Conservation (phyloP, 2,797 vertebrate genomes). For the Ambastaia sidthimunki region DNA sequence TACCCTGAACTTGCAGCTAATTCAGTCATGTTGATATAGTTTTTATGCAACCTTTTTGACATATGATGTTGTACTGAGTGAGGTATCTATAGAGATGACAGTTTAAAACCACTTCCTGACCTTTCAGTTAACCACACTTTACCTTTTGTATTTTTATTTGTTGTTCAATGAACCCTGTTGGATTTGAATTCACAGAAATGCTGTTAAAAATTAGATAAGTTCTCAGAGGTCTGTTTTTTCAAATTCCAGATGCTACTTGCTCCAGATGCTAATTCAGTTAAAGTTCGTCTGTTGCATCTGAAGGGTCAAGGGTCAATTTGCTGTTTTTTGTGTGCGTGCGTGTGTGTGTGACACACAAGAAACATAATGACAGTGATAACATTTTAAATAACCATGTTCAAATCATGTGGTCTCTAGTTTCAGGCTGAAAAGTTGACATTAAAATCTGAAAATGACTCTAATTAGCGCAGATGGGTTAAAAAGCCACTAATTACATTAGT, state of each 20-base stretch:
- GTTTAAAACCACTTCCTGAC: slow-evolving; percentile 63
- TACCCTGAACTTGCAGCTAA: not conserved
- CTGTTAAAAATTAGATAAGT: not conserved
- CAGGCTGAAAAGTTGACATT: not conserved
- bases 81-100: slow-evolving; percentile 41
- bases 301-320: not conserved
- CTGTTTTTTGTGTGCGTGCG: not conserved
- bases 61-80: slow-evolving; percentile 28
- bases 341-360: not conserved
- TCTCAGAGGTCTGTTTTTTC: not conserved
- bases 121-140: slow-evolving; percentile 27
- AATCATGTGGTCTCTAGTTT: not conserved
- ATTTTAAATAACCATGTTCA: not conserved
- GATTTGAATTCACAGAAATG: not conserved
- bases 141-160: not conserved
- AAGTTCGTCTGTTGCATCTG: not conserved
- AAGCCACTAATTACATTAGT: not conserved
- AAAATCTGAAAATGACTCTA: not conserved
- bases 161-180: not conserved
- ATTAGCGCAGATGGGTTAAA: not conserved
- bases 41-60: too few relatives aligned
- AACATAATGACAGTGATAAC: not conserved
- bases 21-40: not conserved
- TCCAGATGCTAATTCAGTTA: slow-evolving; percentile 10
- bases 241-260: not conserved